phyloP scores from a whole-genome alignment of 2,113 vertebrate species.

The Paradisaea rubra region DNA sequence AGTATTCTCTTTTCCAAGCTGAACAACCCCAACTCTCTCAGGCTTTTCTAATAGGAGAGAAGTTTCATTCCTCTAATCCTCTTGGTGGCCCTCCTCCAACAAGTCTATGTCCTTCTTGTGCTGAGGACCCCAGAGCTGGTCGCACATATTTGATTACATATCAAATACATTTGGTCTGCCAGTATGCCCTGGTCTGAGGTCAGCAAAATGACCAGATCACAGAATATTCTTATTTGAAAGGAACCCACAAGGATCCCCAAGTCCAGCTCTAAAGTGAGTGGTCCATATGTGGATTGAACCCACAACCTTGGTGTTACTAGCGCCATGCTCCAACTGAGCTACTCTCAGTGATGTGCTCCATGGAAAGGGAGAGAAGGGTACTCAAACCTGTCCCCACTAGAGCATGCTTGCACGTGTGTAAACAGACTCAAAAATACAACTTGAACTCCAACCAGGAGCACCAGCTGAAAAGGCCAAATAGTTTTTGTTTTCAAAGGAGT shows the following conservation, averaged over 20 bases:
- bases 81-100: neutral
- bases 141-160: neutral
- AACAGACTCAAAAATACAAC: neutral
- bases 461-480: neutral
- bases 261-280: neutral
- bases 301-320: neutral
- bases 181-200: neutral
- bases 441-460: neutral
- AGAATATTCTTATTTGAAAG: neutral
- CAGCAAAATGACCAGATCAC: neutral
- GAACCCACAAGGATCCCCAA: neutral
- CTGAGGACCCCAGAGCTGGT: neutral
- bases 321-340: neutral
- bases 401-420: rapidly evolving
- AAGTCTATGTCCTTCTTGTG: neutral
- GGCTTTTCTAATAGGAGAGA: neutral
- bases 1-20: neutral
- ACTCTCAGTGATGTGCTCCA: neutral
- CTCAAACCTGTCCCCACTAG: neutral
- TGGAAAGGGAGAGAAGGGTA: neutral
- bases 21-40: neutral
- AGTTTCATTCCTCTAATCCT: neutral
- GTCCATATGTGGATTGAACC: too few species aligned
- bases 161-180: neutral
- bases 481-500: neutral